These are phyloP conservation scores for Melanotaenia pygmaea DNA, from an alignment of 2,797 vertebrate species.

Conservation along the genomic window DNA sequence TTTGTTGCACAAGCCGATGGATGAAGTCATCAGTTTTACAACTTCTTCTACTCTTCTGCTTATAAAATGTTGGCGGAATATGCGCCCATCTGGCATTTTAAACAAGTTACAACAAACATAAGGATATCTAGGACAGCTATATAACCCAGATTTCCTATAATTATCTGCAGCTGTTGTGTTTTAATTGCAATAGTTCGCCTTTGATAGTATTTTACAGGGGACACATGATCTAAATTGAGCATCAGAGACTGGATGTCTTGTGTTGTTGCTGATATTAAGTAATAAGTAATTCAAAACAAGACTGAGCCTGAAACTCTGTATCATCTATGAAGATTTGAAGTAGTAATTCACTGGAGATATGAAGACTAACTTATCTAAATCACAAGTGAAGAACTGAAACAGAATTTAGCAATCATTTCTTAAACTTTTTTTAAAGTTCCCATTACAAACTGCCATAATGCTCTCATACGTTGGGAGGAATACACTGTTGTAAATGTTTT, in stretches of 20 bases:
- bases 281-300: neutral
- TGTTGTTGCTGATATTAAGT: neutral
- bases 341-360: neutral
- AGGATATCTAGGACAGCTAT: slow-evolving; percentile 39
- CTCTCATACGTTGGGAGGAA: neutral
- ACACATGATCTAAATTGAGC: neutral
- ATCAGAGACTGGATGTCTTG: neutral
- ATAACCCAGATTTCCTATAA: slow-evolving; percentile 50
- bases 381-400: neutral
- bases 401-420: slow-evolving; percentile 1
- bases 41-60: slow-evolving; percentile 17
- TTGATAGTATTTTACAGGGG: neutral
- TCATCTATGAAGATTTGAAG: slow-evolving; percentile 1
- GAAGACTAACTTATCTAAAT: slow-evolving; percentile 1
- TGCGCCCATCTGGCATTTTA: slow-evolving; percentile 15
- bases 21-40: slow-evolving; percentile 26
- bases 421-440: neutral
- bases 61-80: slow-evolving; percentile 17
- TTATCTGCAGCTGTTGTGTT: slow-evolving; percentile 20
- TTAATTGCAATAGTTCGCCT: slow-evolving; percentile 9
- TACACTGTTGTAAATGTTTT: slow-evolving; percentile 4
- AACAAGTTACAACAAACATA: slow-evolving; percentile 33
- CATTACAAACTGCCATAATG: neutral
- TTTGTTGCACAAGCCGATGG: slow-evolving; percentile 22
- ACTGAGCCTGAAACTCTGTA: neutral